A percentile compares a stretch with the other conserved stretches of the same genome.
These are phyloP conservation scores for Oligia latruncula DNA, from an alignment of 2,888 invertebrate genomes.

Conservation along the genomic window DNA sequence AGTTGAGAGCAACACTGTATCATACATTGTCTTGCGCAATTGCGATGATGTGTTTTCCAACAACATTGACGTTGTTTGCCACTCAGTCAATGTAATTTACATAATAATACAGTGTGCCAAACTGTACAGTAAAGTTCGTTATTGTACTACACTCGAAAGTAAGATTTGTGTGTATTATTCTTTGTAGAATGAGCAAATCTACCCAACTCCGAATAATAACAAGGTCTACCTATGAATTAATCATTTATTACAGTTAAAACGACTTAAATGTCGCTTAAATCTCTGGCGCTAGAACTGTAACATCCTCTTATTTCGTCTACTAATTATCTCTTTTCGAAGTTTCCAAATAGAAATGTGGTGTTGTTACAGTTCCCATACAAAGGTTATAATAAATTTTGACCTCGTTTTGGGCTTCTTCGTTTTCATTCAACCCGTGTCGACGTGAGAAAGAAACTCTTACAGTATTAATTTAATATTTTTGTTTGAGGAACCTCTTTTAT, in stretches of 20 bases:
- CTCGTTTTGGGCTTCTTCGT: neutral
- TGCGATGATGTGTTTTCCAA: conserved; percentile 5
- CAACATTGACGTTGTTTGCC: conserved; percentile 20
- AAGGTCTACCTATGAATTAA: no score
- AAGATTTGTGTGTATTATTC: neutral
- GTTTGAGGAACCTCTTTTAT: conserved; percentile 14
- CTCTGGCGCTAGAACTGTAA: neutral
- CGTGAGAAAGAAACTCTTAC: neutral
- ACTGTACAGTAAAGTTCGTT: neutral
- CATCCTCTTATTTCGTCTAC: neutral
- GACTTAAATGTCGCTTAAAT: neutral
- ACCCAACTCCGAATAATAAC: neutral
- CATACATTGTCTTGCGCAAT: conserved; percentile 20
- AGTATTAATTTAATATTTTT: conserved; percentile 19
- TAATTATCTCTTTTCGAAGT: neutral
- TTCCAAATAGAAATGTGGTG: neutral
- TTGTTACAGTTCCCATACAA: neutral
- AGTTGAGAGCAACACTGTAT: conserved; percentile 1
- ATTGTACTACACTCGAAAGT: neutral
- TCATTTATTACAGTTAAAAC: neutral
- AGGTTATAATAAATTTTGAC: neutral
- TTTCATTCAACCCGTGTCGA: neutral
- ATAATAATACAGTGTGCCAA: conserved; percentile 21
- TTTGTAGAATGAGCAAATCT: neutral
- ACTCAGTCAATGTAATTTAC: conserved; percentile 15